Percentiles rank a stretch among this genome's conserved stretches.
These are phyloP conservation scores for Indicator maculatus DNA, from an alignment of 2,113 vertebrate genomes.

Conservation along the genomic window DNA sequence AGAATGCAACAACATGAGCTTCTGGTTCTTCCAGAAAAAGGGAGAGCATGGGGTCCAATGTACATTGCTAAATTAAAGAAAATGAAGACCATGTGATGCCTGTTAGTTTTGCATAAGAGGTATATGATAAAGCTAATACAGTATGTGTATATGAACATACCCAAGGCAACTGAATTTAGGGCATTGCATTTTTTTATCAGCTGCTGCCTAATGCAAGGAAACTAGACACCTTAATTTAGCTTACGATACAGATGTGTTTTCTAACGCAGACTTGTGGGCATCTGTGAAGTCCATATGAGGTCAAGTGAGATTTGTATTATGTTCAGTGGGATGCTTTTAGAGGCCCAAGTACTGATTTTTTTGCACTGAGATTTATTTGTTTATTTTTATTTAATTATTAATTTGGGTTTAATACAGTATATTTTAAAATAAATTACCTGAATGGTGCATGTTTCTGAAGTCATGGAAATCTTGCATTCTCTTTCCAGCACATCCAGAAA, in stretches of 20 bases:
- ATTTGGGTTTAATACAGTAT: background rate
- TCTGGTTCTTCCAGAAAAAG: conserved; percentile 86
- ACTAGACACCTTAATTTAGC: background rate
- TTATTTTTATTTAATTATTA: background rate
- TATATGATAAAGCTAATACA: background rate
- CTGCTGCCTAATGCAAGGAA: background rate
- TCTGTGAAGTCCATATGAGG: background rate
- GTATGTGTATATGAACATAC: background rate
- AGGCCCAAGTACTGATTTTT: background rate
- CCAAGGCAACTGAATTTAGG: background rate
- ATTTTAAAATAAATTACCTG: conserved; percentile 24
- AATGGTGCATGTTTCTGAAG: background rate
- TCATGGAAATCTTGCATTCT: background rate
- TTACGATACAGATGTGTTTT: background rate
- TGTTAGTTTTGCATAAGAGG: background rate
- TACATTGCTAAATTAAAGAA: conserved; percentile 88
- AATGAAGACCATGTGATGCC: background rate
- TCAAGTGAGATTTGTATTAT: background rate
- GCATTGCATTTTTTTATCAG: background rate
- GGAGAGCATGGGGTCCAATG: conserved; percentile 93
- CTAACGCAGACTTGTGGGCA: fast-evolving
- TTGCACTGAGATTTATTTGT: background rate
- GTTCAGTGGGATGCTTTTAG: background rate
- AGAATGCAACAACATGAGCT: conserved; percentile 77
- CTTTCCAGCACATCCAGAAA: background rate